Conservation (phyloP, 35 echinoderm and acorn worm species). For the Lytechinus variegatus region DNA sequence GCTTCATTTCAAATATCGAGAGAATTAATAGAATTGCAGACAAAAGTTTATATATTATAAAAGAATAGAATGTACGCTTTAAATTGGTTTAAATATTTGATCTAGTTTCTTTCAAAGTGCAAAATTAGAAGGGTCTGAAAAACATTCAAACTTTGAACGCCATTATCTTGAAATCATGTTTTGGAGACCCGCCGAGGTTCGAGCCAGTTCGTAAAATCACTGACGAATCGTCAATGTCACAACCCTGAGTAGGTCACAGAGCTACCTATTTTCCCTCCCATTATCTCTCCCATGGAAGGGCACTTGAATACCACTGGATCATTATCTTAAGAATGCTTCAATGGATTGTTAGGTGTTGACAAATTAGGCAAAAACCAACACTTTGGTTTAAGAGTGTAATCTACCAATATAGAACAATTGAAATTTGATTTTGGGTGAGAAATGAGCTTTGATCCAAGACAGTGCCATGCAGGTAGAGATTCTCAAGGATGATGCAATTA, state of each 20-base stretch:
- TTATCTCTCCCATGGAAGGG: background rate
- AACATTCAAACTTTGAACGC: no score
- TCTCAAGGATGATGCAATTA: background rate
- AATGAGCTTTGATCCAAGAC: background rate
- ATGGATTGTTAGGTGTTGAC: background rate
- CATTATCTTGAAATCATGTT: no score
- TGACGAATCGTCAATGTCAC: background rate
- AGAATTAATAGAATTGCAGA: no score
- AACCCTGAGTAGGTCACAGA: background rate
- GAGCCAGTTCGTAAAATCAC: no score
- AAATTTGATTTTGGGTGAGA: background rate
- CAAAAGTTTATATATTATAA: no score
- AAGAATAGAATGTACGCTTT: no score
- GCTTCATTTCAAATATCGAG: no score
- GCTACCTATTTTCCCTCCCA: background rate
- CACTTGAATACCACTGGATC: background rate
- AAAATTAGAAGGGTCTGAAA: no score
- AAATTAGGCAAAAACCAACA: background rate
- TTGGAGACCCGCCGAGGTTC: no score
- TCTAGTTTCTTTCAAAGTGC: no score
- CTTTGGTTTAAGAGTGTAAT: background rate
- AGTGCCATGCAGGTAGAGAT: background rate
- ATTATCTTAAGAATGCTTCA: background rate
- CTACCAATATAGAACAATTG: background rate
- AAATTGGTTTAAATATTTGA: no score